Evolutionary conservation across 2,888 invertebrate genomes (phyloP).

Genomic region (Phrixothrix hirtus): DNA sequence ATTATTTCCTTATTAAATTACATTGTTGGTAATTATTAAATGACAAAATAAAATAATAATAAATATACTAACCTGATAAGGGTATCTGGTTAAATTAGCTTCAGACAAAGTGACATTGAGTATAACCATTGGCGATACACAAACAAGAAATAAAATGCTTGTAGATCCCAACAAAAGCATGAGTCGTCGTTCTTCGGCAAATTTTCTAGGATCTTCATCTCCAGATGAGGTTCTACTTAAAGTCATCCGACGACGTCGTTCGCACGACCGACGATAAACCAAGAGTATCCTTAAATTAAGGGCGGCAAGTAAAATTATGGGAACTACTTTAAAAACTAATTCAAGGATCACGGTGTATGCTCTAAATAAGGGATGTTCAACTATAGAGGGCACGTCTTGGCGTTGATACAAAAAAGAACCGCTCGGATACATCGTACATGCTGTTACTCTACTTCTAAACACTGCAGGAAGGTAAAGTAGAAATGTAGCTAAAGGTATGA

Average conservation of each 20-base stretch:
- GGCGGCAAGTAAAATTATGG: conserved; percentile 68
- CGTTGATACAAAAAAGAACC: conserved; percentile 63
- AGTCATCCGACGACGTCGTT: conserved; percentile 68
- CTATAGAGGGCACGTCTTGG: conserved; percentile 47
- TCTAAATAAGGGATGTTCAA: conserved; percentile 51
- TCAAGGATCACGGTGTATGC: conserved; percentile 67
- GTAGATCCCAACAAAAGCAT: conserved; percentile 69
- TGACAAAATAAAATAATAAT: no score
- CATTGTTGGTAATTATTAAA: no score
- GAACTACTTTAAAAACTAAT: conserved; percentile 68
- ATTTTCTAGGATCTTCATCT: conserved; percentile 67
- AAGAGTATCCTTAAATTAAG: conserved; percentile 69
- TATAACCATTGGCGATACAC: conserved; percentile 73
- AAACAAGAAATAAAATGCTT: conserved; percentile 68
- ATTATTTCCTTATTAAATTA: no score
- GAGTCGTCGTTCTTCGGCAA: conserved; percentile 69
- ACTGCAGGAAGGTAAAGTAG: conserved; percentile 70
- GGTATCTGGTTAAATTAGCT: conserved; percentile 63
- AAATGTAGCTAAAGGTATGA: conserved; percentile 68
- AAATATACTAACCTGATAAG: conserved; percentile 62
- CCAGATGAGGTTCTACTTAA: conserved; percentile 61
- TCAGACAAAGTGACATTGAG: conserved; percentile 69
- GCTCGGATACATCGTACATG: conserved; percentile 56
- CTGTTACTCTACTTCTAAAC: conserved; percentile 64
- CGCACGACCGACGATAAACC: conserved; percentile 67